A percentile compares a stretch with the other conserved stretches of the same genome.
Evolutionary conservation across 2,113 vertebrate species (phyloP).

Genomic region (Columbina picui): DNA sequence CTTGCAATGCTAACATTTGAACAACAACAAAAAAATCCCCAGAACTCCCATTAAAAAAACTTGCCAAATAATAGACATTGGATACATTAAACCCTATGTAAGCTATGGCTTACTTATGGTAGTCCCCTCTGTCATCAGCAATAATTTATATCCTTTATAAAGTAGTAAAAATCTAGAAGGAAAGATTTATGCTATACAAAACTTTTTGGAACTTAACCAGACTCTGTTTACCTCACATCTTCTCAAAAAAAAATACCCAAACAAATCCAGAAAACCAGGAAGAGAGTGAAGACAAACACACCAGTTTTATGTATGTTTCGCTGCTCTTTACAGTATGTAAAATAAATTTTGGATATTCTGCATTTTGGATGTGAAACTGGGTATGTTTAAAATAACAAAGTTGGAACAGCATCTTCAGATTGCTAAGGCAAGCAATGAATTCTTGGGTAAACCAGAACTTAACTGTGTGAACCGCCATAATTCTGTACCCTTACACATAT

Average conservation of each 20-base stretch:
- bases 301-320: neutral
- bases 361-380: neutral
- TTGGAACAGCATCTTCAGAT: neutral
- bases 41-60: neutral
- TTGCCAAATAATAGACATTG: neutral
- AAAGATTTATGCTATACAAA: neutral
- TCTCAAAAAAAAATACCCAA: neutral
- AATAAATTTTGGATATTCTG: neutral
- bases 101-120: neutral
- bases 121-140: neutral
- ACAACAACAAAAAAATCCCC: accelerated
- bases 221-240: neutral
- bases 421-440: neutral
- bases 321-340: neutral
- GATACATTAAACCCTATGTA: neutral
- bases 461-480: neutral
- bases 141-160: neutral
- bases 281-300: neutral
- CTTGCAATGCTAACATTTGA: neutral
- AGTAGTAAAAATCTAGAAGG: neutral
- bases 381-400: neutral
- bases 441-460: neutral
- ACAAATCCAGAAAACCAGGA: neutral
- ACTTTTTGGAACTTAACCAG: neutral
- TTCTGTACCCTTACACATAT: neutral